Conservation (phyloP, 2,888 invertebrate species). For the Thereva nobilitata region DNA sequence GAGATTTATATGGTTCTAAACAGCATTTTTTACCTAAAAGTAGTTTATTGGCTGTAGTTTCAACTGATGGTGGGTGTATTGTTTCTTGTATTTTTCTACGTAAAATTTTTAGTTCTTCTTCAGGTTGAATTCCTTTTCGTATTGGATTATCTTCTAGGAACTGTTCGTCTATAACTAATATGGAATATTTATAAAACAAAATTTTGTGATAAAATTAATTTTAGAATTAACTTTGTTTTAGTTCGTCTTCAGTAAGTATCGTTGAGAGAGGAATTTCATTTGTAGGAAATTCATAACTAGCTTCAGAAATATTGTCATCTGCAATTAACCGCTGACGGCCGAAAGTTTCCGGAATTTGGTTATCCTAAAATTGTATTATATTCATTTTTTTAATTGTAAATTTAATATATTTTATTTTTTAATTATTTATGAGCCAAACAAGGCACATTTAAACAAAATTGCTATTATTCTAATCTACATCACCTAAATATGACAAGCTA, state of each 20-base stretch:
- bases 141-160: slow-evolving; percentile 60
- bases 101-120: slow-evolving; percentile 55
- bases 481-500: no score
- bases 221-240: slow-evolving; percentile 45
- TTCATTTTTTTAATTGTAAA: not conserved
- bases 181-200: slow-evolving; percentile 1
- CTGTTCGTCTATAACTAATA: slow-evolving; percentile 62
- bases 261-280: slow-evolving; percentile 53
- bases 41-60: slow-evolving; percentile 53
- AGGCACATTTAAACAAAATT: no score
- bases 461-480: no score
- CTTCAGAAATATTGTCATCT: slow-evolving; percentile 55
- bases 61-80: slow-evolving; percentile 50
- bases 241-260: slow-evolving; percentile 52
- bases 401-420: not conserved
- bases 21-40: slow-evolving; percentile 61
- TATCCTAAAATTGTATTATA: not conserved
- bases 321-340: slow-evolving; percentile 35
- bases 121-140: slow-evolving; percentile 51
- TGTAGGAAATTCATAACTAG: slow-evolving; percentile 53
- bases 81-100: slow-evolving; percentile 47
- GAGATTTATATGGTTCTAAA: slow-evolving; percentile 61
- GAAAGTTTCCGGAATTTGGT: slow-evolving; percentile 28
- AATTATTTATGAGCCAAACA: not conserved
- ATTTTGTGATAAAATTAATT: slow-evolving; percentile 43